phyloP scores from a whole-genome alignment of 1,140 invertebrate genomes.

The Anoplophora glabripennis region DNA sequence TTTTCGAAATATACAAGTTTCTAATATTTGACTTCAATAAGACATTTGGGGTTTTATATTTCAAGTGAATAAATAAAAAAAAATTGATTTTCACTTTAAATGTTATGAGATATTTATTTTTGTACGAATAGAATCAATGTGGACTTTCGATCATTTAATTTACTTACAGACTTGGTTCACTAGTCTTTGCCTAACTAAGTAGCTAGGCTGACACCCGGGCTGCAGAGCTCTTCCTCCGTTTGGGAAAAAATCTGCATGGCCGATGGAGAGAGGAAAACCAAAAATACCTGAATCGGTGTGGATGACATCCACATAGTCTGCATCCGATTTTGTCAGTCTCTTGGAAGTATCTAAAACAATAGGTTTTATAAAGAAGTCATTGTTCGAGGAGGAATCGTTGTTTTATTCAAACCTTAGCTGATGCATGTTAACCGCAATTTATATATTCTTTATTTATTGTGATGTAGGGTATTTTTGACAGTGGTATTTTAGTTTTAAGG shows the following conservation, averaged over 20 bases:
- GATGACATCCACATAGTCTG: conserved; percentile 86
- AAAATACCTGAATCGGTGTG: conserved; percentile 83
- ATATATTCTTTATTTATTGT: too few species aligned
- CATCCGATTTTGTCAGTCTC: conserved; percentile 59
- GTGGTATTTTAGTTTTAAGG: too few species aligned
- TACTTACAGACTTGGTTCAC: conserved; percentile 52
- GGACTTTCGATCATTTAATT: background rate
- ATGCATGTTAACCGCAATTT: too few species aligned
- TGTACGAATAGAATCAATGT: background rate
- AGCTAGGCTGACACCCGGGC: conserved; percentile 65
- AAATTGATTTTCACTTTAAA: too few species aligned
- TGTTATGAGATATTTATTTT: too few species aligned
- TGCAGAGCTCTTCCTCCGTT: conserved; percentile 76
- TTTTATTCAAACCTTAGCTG: too few species aligned
- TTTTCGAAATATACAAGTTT: too few species aligned
- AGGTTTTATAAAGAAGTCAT: background rate
- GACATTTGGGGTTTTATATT: too few species aligned
- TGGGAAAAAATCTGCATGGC: conserved; percentile 85
- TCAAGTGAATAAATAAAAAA: too few species aligned
- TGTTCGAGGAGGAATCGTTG: too few species aligned
- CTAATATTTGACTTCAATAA: too few species aligned
- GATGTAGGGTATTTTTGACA: too few species aligned
- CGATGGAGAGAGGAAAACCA: conserved; percentile 70
- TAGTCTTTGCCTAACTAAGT: conserved; percentile 52
- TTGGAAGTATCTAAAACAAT: conserved; percentile 25